Percentiles rank a stretch among this genome's conserved stretches.
These are phyloP conservation scores for Polypterus senegalus DNA, from an alignment of 2,113 vertebrate species.

Conservation along the genomic window DNA sequence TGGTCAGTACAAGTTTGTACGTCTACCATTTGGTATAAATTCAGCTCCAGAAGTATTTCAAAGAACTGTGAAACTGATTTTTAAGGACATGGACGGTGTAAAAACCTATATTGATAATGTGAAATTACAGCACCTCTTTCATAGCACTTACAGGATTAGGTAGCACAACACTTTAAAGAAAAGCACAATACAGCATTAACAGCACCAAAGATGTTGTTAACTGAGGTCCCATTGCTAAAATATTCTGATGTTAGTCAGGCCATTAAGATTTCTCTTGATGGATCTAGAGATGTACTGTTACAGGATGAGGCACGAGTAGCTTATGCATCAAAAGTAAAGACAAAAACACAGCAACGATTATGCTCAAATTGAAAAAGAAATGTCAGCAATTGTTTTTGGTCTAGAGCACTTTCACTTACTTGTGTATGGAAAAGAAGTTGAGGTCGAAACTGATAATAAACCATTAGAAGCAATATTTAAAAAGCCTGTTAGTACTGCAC, in stretches of 20 bases:
- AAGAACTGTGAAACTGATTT: conserved; percentile 5
- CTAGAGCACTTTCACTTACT: conserved; percentile 11
- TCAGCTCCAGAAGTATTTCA: conserved; percentile 2
- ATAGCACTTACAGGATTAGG: not conserved
- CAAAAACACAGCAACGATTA: conserved; percentile 7
- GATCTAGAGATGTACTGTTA: not conserved
- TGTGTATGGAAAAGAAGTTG: not conserved
- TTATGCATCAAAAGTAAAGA: not conserved
- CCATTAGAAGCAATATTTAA: not conserved
- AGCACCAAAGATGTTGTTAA: not conserved
- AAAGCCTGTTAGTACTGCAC: not conserved
- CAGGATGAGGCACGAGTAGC: not conserved
- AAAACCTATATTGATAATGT: conserved; percentile 15
- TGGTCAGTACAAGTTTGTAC: conserved; percentile 1
- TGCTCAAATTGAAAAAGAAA: conserved; percentile 12
- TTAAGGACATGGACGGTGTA: conserved; percentile 13
- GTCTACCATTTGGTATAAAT: conserved; percentile 8
- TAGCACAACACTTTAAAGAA: not conserved
- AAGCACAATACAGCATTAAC: not conserved
- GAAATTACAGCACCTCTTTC: not conserved
- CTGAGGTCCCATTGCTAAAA: too few relatives aligned
- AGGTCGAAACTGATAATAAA: not conserved
- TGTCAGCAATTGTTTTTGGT: conserved; percentile 7
- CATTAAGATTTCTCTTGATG: not conserved
- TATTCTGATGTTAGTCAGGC: too few relatives aligned